Base-by-base conservation (phyloP, 2,888 invertebrate species). In the Drosophila heteroneura region DNA sequence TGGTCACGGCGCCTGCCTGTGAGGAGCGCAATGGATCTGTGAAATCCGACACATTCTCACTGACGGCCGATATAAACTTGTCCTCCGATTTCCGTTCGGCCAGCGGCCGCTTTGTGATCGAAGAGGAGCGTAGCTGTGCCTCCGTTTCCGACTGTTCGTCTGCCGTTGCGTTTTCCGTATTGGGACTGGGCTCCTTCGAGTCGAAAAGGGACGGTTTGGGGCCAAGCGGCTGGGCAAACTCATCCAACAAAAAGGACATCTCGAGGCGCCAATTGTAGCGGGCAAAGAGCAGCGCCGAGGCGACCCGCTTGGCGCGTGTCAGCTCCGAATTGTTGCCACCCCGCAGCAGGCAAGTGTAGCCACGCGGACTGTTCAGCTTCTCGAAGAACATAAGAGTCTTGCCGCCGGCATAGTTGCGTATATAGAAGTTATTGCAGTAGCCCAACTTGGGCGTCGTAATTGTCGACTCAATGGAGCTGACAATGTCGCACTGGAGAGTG, bases 371-470 rank as follows among this genome's bases (percentile, higher is more conserved):
- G 0, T 97, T 96, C 81, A 98, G 97, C 9, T 98, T 98, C 93
- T 99, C 99, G 83, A 99, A 96, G 82, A 97, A 97, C 97, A 99
- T 97, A 37, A 99, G 93, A 0, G 98, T 98, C 94, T 99, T 99
- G 32, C 94, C 94, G 0, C 95, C 94, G 85, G 95, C 96, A 94
- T 94, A 95, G 70, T 92, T 94, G 78, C 95, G 94, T 22, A 97
- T 95, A 85, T 97, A 96, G 93, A 99, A 99, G 78, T 95, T 95
- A 85, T 96, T 95, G 91, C 98, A 98, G 30, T 96, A 95, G 9
- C 99, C 99, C 19, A 99, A 94, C 71, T 96, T 95, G 0, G 98
- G 97, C 86, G 95, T 94, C 0, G 96, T 96, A 74, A 97, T 96
- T 74, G 98, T 96, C 0, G 98, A 97, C 92, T 99, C 99, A 14